A percentile compares a stretch with the other conserved stretches of the same genome.
phyloP scores from a whole-genome alignment of 2,797 vertebrate genomes.

The Calcarius lapponicus region DNA sequence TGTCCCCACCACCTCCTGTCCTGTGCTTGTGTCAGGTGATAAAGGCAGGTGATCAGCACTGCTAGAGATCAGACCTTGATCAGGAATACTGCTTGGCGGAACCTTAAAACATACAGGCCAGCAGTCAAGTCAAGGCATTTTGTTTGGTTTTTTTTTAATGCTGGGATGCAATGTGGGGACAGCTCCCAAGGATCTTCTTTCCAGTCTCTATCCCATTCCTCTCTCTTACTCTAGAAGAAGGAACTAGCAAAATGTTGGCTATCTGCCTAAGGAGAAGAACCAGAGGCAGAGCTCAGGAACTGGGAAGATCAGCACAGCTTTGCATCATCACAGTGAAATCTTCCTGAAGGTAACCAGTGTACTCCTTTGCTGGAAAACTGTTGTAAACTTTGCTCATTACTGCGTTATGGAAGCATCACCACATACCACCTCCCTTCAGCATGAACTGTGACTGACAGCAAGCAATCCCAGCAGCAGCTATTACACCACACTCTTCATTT shows the following conservation, averaged over 20 bases:
- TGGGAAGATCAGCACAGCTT: not conserved
- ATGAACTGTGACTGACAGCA: not conserved
- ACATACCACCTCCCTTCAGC: not conserved
- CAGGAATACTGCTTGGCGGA: not conserved
- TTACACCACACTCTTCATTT: not conserved
- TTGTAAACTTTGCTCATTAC: not conserved
- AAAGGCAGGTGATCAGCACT: not conserved
- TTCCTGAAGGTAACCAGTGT: not conserved
- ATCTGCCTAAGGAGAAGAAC: not conserved
- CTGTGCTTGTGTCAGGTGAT: not conserved
- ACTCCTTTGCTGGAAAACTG: not conserved
- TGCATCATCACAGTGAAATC: not conserved
- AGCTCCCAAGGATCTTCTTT: not conserved
- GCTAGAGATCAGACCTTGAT: not conserved
- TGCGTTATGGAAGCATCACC: not conserved
- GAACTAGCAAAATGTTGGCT: not conserved
- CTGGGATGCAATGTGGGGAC: accelerated
- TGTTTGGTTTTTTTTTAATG: not conserved
- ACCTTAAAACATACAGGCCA: not conserved
- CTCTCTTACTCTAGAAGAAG: not conserved
- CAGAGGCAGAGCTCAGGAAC: not conserved
- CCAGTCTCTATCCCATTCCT: not conserved
- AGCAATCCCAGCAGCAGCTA: not conserved
- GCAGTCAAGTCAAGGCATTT: not conserved
- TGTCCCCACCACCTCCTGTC: accelerated